phyloP scores from a whole-genome alignment of 2,888 invertebrate genomes.

The Acronicta aceris region DNA sequence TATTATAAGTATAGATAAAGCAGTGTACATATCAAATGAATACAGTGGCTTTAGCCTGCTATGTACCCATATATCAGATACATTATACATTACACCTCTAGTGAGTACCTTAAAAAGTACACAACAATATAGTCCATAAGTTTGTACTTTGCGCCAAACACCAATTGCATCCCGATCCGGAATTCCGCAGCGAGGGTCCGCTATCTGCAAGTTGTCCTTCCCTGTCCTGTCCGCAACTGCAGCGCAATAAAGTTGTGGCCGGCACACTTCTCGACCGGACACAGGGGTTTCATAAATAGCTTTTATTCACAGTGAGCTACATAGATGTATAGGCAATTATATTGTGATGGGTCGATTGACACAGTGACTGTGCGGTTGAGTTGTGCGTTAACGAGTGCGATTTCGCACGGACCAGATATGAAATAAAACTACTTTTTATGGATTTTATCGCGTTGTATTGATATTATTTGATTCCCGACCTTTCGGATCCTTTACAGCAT shows the following conservation, averaged over 20 bases:
- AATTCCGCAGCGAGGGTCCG: constrained; percentile 70
- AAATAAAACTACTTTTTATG: no score
- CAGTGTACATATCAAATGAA: no score
- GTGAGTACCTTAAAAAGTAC: no score
- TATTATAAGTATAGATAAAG: no score
- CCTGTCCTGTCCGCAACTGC: constrained; percentile 63
- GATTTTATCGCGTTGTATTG: no score
- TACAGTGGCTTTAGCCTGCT: no score
- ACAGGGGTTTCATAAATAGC: constrained; percentile 44
- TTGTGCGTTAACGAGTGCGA: background rate
- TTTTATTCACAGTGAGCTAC: constrained; percentile 11
- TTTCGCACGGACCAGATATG: background rate
- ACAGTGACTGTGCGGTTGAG: background rate
- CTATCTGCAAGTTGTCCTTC: constrained; percentile 75
- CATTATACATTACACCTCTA: no score
- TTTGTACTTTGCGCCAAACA: constrained; percentile 53
- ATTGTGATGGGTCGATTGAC: background rate
- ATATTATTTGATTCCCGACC: no score
- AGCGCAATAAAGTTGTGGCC: constrained; percentile 56
- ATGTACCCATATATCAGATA: no score
- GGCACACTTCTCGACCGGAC: constrained; percentile 57
- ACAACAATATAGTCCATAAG: background rate
- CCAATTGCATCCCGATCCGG: constrained; percentile 70
- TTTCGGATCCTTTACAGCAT: no score
- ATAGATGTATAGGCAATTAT: constrained; percentile 6